A percentile compares a stretch with the other conserved stretches of the same genome.
phyloP scores from a whole-genome alignment of 2,797 vertebrate genomes.

The Diceros bicornis region DNA sequence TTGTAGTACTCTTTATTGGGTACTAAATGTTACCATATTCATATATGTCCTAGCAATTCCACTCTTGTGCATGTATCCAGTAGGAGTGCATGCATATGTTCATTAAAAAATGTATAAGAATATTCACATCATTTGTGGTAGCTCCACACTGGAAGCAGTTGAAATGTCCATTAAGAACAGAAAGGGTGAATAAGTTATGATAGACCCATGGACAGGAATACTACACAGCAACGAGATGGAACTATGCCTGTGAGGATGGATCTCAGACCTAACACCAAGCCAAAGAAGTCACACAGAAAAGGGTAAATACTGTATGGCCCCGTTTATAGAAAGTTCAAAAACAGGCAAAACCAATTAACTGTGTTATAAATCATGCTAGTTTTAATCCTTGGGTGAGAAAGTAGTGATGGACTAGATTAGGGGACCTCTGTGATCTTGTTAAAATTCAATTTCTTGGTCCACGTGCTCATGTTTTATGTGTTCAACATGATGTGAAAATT shows the following conservation, averaged over 20 bases:
- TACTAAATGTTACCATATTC: neutral
- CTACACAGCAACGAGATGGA: neutral
- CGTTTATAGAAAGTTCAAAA: neutral
- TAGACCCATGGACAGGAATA: neutral
- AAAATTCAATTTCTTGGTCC: neutral
- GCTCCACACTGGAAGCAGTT: neutral
- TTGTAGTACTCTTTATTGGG: neutral
- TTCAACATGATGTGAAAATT: neutral
- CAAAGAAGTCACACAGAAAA: neutral
- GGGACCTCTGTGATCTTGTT: neutral
- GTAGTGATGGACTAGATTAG: neutral
- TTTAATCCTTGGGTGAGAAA: neutral
- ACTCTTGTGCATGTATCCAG: neutral
- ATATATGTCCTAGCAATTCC: neutral
- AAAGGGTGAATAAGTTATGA: neutral
- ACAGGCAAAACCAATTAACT: neutral
- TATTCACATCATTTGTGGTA: neutral
- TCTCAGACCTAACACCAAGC: neutral
- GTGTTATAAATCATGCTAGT: neutral
- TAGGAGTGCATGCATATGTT: neutral
- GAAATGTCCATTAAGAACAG: neutral
- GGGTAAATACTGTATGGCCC: neutral
- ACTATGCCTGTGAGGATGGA: neutral
- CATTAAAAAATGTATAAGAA: neutral
- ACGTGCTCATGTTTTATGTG: neutral